A percentile compares a stretch with the other conserved stretches of the same genome.
phyloP scores from a whole-genome alignment of 2,888 invertebrate genomes.

The Tetragonula carbonaria region DNA sequence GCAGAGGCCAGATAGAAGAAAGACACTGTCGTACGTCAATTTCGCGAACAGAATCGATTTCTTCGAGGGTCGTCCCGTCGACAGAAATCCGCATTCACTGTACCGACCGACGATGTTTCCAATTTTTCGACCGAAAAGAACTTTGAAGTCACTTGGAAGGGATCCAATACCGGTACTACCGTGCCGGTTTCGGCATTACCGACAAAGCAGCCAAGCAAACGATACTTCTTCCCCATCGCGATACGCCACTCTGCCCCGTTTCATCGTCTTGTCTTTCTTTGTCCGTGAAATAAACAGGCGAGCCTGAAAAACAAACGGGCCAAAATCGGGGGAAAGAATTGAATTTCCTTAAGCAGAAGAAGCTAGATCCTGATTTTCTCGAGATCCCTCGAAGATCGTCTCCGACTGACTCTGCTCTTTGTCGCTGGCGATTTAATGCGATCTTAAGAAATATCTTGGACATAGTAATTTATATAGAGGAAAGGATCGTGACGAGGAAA shows the following conservation, averaged over 20 bases:
- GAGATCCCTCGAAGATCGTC: no score
- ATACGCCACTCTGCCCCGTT: background rate
- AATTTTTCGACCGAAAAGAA: slow-evolving; percentile 59
- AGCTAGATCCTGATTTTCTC: no score
- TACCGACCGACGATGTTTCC: slow-evolving; percentile 61
- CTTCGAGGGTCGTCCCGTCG: slow-evolving; percentile 23
- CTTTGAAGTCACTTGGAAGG: slow-evolving; percentile 65
- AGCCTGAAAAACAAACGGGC: slow-evolving; percentile 21
- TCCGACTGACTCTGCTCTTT: no score
- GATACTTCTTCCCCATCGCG: slow-evolving; percentile 56
- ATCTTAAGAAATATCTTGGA: no score
- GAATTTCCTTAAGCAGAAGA: slow-evolving; percentile 23
- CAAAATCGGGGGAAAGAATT: slow-evolving; percentile 3
- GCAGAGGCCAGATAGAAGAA: background rate
- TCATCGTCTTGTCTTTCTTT: slow-evolving; percentile 2
- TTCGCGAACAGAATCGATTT: slow-evolving; percentile 49
- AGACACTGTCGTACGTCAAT: slow-evolving; percentile 34
- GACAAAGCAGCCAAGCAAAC: slow-evolving; percentile 59
- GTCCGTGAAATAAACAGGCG: slow-evolving; percentile 35
- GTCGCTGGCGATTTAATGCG: no score
- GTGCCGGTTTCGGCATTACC: slow-evolving; percentile 57
- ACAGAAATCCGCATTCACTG: slow-evolving; percentile 45
- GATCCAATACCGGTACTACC: slow-evolving; percentile 52
- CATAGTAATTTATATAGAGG: background rate
- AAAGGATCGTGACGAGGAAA: background rate